These are phyloP conservation scores for Chironomus striatipennis DNA, from an alignment of 1,140 invertebrate genomes.

Conservation along the genomic window DNA sequence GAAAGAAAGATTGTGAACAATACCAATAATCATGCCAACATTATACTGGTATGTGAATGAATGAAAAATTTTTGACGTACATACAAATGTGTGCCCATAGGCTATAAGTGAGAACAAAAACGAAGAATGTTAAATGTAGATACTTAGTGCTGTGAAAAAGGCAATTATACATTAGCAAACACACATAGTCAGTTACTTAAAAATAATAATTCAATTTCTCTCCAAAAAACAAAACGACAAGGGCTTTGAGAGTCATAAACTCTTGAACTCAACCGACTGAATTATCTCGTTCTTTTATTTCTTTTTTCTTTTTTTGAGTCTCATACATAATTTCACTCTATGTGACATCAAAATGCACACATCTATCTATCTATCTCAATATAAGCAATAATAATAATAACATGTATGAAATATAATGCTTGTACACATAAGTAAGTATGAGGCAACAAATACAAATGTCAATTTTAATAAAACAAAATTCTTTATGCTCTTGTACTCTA, in stretches of 20 bases:
- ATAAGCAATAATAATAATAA: neutral
- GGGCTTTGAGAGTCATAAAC: constrained; percentile 4
- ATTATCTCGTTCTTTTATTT: constrained; percentile 2
- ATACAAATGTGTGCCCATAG: neutral
- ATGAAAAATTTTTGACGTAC: no score
- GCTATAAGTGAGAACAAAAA: neutral
- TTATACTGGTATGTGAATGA: neutral
- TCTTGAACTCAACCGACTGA: neutral
- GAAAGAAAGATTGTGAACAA: neutral
- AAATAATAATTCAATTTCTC: neutral
- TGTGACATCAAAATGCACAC: neutral
- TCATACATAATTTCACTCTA: neutral
- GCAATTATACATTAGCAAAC: constrained; percentile 13
- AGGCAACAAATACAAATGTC: constrained; percentile 5
- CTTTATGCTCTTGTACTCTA: constrained; percentile 5
- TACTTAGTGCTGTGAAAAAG: neutral
- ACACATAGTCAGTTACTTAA: neutral
- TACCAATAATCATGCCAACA: neutral
- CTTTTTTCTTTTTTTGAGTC: no score
- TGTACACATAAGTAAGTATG: no score
- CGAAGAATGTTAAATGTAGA: neutral
- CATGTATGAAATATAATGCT: neutral
- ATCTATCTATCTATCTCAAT: neutral
- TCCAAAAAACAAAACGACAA: neutral
- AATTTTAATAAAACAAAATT: constrained; percentile 11